Conservation (phyloP, 2,797 vertebrate species). For the Telmatherina bonti region DNA sequence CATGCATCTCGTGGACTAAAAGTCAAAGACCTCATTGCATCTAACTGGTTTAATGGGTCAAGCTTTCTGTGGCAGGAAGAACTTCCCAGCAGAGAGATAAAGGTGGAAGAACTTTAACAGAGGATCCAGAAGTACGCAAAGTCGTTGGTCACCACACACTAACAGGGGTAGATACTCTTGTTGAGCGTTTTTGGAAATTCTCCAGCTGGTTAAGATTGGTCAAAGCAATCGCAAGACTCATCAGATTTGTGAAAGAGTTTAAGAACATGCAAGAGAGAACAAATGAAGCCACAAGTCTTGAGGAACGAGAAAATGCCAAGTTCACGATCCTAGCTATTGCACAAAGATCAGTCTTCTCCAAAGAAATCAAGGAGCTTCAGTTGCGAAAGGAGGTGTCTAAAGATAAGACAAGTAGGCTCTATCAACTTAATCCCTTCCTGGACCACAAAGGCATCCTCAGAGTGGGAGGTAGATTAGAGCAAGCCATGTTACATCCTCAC, state of each 20-base stretch:
- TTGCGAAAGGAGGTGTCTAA: not conserved
- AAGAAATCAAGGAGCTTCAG: constrained; percentile 42
- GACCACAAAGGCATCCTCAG: constrained; percentile 13
- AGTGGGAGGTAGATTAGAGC: constrained; percentile 32
- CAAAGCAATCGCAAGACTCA: constrained; percentile 33
- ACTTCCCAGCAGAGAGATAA: constrained; percentile 13
- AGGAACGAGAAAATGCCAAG: constrained; percentile 41
- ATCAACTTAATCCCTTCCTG: constrained; percentile 32
- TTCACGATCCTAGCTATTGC: constrained; percentile 7
- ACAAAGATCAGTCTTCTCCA: constrained; percentile 11
- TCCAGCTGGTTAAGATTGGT: constrained; percentile 40
- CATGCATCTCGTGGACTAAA: constrained; percentile 4
- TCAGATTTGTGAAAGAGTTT: constrained; percentile 2
- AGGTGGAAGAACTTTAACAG: constrained; percentile 19
- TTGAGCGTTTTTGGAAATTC: constrained; percentile 22
- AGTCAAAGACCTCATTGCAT: constrained; percentile 14
- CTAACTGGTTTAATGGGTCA: constrained; percentile 48
- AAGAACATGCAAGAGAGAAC: not conserved
- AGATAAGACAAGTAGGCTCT: not conserved
- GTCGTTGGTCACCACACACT: not conserved
- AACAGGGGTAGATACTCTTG: not conserved
- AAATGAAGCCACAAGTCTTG: constrained; percentile 30
- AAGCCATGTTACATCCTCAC: constrained; percentile 12
- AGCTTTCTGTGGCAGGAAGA: constrained; percentile 19
- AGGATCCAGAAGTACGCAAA: constrained; percentile 35